phyloP scores from a whole-genome alignment of 2,113 vertebrate genomes.

The Crotalus tigris region DNA sequence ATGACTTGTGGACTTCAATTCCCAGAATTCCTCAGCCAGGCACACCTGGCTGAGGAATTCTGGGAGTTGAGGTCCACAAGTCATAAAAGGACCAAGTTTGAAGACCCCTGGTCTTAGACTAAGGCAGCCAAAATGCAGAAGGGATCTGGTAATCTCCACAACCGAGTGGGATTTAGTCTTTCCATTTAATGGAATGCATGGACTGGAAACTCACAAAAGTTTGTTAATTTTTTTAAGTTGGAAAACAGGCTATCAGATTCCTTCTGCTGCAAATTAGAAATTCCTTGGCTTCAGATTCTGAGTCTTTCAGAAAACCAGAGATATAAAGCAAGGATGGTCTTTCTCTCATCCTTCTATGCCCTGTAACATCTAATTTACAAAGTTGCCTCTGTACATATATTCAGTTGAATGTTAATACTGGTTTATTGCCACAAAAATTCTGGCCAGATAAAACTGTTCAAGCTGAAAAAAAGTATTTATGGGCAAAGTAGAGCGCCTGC shows the following conservation, averaged over 20 bases:
- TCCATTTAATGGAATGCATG: background rate
- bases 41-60: too few species aligned
- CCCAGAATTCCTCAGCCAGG: too few species aligned
- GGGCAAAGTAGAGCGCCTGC: background rate
- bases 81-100: too few species aligned
- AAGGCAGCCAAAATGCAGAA: background rate
- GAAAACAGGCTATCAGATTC: background rate
- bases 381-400: background rate
- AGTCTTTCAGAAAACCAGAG: background rate
- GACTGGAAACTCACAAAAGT: background rate
- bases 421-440: background rate
- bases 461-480: background rate
- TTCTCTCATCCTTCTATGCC: background rate
- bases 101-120: background rate
- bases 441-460: background rate
- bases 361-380: too few species aligned
- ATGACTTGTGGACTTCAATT: too few species aligned
- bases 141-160: background rate
- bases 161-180: background rate
- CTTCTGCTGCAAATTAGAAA: background rate
- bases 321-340: background rate
- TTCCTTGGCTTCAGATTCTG: background rate
- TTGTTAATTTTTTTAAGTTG: background rate
- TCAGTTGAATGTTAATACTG: background rate
- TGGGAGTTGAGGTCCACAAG: too few species aligned